A percentile compares a stretch with the other conserved stretches of the same genome.
Evolutionary conservation across 1,140 invertebrate genomes (phyloP).

Genomic region (Hyles euphorbiae): DNA sequence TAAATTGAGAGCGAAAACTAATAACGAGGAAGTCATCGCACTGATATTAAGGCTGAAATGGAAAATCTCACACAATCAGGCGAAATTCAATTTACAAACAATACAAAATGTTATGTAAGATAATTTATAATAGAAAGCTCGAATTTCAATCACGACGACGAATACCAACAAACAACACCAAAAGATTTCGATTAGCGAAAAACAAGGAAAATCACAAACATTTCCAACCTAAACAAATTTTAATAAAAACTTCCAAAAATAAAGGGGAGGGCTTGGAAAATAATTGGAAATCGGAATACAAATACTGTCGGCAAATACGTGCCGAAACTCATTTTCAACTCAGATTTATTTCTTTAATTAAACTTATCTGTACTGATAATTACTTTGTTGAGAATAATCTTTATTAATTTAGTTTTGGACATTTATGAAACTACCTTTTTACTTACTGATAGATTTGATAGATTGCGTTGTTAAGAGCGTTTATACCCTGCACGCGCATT

Average conservation of each 20-base stretch:
- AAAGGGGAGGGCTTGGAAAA: slow-evolving; percentile 1
- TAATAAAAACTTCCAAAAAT: slow-evolving; percentile 1
- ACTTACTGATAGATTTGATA: no score
- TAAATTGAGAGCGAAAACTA: no score
- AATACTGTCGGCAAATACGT: slow-evolving; percentile 2
- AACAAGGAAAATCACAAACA: slow-evolving; percentile 16
- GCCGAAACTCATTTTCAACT: neutral
- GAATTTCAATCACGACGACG: slow-evolving; percentile 15
- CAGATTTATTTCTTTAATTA: neutral
- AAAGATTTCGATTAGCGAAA: slow-evolving; percentile 15
- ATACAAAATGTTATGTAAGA: neutral
- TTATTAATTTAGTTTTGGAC: no score
- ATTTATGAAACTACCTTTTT: no score
- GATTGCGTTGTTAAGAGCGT: no score
- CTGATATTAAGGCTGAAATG: no score
- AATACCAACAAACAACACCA: slow-evolving; percentile 14
- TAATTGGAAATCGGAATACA: slow-evolving; percentile 9
- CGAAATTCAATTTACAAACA: no score
- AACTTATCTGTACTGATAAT: neutral
- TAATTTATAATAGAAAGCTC: slow-evolving; percentile 12
- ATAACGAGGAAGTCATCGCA: no score
- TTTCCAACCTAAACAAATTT: slow-evolving; percentile 6
- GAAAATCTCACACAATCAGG: no score
- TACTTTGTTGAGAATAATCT: no score
- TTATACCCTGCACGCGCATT: no score